Base-by-base conservation (phyloP, 35 echinoderm and acorn worm genomes). In the Heliocidaris erythrogramma region DNA sequence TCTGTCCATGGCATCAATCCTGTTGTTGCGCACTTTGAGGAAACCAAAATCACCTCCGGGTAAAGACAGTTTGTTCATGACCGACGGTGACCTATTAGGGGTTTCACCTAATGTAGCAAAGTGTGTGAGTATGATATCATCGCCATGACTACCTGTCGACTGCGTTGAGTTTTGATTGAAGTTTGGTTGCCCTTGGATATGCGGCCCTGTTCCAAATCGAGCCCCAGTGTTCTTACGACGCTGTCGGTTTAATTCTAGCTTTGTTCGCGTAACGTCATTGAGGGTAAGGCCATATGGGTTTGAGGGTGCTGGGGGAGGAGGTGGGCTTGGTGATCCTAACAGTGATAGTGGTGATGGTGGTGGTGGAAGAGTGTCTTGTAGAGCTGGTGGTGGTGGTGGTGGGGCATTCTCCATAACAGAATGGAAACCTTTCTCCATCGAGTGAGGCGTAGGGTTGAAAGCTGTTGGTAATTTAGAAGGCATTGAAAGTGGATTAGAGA, bases 201-300 rank as follows among this genome's bases (percentile, higher is more conserved):
- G 13, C 5, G 31, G 49, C 5, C 9, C 29, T 13, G n/a, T 92
- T 59, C 18, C 91, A 24, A 59, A 59, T 13, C 91, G 91, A 17
- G 91, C 91, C 17, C 91, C 91, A 11, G 91, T 92, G 48, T 49
- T 92, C 30, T 50, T 92, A 14, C 91, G 91, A 92, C 91, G 91
- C 49, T 92, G 91, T 30, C 49, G 3, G 49, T 92, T 92, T 49
- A 59, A 3, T 59, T 92, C 91, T 17, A 92, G n/a, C n/a, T 24
- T 48, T 59, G 59, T 30, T 32, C 91, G 9, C 91, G 91, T 2
- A 49, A 30, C 24, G 30, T n/a, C 21, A n/a, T 27, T 48, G 12
- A 49, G 14, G 4, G 13, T 5, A 89, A 0, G 0, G 3, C 35
- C 24, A 13, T 30, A 6, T 92, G 91, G 91, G 49, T 52, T 11